These are phyloP conservation scores for Lagodon rhomboides DNA, from an alignment of 2,797 vertebrate genomes.

Conservation along the genomic window DNA sequence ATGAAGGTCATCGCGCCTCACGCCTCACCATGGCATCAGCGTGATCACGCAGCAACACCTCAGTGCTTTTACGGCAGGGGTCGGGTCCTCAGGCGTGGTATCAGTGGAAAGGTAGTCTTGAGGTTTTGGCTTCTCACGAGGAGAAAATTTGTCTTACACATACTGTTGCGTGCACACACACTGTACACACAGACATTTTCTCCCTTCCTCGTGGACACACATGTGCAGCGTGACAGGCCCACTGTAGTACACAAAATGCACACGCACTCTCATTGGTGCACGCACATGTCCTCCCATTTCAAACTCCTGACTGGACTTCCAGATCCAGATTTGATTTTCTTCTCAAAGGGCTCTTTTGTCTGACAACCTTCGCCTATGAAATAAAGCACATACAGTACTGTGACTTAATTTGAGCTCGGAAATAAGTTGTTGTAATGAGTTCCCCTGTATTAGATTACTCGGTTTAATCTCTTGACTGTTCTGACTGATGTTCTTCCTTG, in stretches of 20 bases:
- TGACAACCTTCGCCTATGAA: constrained; percentile 43
- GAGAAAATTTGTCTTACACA: constrained; percentile 3
- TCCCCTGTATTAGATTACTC: constrained; percentile 65
- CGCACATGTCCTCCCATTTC: constrained; percentile 43
- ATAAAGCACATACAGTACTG: constrained; percentile 45
- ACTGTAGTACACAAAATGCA: constrained; percentile 30
- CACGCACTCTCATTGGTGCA: constrained; percentile 40
- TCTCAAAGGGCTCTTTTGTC: constrained; percentile 76
- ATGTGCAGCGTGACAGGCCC: neutral
- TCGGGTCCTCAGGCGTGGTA: constrained; percentile 34
- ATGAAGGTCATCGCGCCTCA: constrained; percentile 51
- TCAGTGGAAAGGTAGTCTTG: constrained; percentile 33
- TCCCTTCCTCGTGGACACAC: constrained; percentile 13
- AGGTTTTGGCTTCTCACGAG: constrained; percentile 10
- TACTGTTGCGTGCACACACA: constrained; percentile 1
- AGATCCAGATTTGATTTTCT: constrained; percentile 71
- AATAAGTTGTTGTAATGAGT: constrained; percentile 58
- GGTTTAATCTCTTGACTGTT: constrained; percentile 35
- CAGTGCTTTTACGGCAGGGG: constrained; percentile 33
- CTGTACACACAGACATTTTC: neutral
- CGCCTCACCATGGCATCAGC: constrained; percentile 43
- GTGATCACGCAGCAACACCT: constrained; percentile 42
- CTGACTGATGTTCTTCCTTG: constrained; percentile 30
- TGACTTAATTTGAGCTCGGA: constrained; percentile 67
- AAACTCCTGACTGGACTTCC: constrained; percentile 62